These are phyloP conservation scores for Netta rufina DNA, from an alignment of 2,797 vertebrate genomes.

Conservation along the genomic window DNA sequence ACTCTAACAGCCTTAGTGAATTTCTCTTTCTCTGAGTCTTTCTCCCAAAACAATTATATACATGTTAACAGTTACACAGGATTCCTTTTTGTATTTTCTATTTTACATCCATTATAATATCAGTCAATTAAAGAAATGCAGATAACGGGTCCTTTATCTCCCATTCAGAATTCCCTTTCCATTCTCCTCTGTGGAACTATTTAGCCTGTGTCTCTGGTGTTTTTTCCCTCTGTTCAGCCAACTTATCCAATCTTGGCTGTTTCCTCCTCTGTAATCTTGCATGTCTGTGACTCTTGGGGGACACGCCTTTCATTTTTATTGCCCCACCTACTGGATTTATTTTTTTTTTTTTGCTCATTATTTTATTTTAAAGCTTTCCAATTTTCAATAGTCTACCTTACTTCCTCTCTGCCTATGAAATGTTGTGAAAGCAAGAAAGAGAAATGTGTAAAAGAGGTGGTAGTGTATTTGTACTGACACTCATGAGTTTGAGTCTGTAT, in stretches of 20 bases:
- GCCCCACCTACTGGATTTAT: conserved; percentile 16
- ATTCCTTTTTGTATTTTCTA: background rate
- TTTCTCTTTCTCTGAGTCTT: background rate
- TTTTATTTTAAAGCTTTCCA: conserved; percentile 34
- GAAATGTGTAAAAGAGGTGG: background rate
- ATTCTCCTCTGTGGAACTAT: background rate
- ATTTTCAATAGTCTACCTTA: conserved; percentile 23
- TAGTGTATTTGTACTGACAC: background rate
- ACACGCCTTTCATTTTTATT: conserved; percentile 24
- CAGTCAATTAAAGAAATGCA: background rate
- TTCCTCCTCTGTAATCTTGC: conserved; percentile 44
- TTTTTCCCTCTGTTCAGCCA: background rate
- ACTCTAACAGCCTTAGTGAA: background rate
- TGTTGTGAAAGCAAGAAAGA: background rate
- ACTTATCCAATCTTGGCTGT: conserved; percentile 32
- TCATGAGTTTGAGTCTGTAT: background rate
- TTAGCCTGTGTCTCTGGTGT: background rate
- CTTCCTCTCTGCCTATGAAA: background rate
- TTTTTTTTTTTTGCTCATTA: background rate
- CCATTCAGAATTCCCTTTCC: background rate
- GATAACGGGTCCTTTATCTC: background rate
- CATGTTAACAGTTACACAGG: background rate
- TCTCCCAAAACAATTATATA: background rate
- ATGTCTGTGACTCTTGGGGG: background rate
- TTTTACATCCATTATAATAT: background rate